phyloP scores from a whole-genome alignment of 2,888 invertebrate genomes.

The Malthinus flaveolus region DNA sequence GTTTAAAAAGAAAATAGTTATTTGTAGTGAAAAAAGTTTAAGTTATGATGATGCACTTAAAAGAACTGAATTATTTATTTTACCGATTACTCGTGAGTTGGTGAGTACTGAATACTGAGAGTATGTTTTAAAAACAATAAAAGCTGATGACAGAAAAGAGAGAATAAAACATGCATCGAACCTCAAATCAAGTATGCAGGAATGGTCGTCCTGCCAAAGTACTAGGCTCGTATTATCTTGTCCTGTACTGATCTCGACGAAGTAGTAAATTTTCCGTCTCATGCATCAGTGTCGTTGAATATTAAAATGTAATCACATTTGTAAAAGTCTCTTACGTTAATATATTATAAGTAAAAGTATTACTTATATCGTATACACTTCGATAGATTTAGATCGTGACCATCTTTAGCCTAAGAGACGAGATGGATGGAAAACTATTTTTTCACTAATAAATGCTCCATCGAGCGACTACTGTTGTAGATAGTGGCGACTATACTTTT shows the following conservation, averaged over 20 bases:
- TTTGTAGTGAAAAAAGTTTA: too few relatives aligned
- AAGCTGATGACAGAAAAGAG: conserved; percentile 33
- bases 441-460: too few relatives aligned
- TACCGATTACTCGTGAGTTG: too few relatives aligned
- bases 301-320: conserved; percentile 53
- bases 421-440: not conserved
- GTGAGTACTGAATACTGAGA: conserved; percentile 34
- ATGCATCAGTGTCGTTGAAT: conserved; percentile 47
- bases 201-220: conserved; percentile 31
- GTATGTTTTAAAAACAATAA: conserved; percentile 45
- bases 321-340: conserved; percentile 45
- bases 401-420: conserved; percentile 1
- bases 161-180: conserved; percentile 37
- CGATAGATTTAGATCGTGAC: conserved; percentile 9
- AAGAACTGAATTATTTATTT: too few relatives aligned
- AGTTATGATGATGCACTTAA: too few relatives aligned
- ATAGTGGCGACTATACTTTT: not conserved
- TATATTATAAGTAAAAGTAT: conserved; percentile 37
- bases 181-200: conserved; percentile 40
- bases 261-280: conserved; percentile 44
- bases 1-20: too few relatives aligned
- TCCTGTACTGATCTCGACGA: conserved; percentile 38
- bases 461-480: too few relatives aligned
- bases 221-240: conserved; percentile 36
- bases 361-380: conserved; percentile 40